Base-by-base conservation (phyloP, 2,888 invertebrate genomes). In the Agriotes lineatus region DNA sequence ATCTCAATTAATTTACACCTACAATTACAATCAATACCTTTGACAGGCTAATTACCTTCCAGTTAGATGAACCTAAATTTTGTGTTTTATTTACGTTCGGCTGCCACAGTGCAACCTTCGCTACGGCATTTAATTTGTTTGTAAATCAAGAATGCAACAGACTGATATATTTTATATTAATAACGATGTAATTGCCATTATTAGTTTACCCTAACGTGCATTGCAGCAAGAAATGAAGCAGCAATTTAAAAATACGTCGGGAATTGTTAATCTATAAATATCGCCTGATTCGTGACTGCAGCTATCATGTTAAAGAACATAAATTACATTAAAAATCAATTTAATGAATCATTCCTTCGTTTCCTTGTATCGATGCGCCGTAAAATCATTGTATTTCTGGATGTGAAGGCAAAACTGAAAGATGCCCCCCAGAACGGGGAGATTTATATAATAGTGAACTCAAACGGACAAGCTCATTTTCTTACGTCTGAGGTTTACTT, bases 271-370 rank as follows among this genome's bases (percentile, higher is more conserved):
- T 59, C 66, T 66, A 66, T 66, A 66, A 66, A 66, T 66, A 59
- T 54, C 20, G 44, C 22, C 50, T 33, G 52, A 42, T 66, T 66
- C 66, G 66, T 66, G 66, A 66, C 66, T 66, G 50, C 59, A 30
- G 39, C 66, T 33, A 50, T 59, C 45, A 59, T 54, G 66, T 39
- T 33, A 59, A 59, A 30, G 59, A 59, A 50, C 58, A 66, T 56
- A 56, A 63, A 66, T 58, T 66, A 63, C 66, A 66, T 66, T 66
- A 59, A 66, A 66, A 66, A 58, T 66, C 66, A 66, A 66, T 66
- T 66, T 66, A 42, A 59, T 66, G 59, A 66, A 52, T 52, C 66
- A 66, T 66, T 44, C 39, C 39, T 56, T 50, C 48, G 37, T 50
- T 44, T 56, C 45, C 37, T 37, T 48, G 20, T 57, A 37, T 57